Base-by-base conservation (phyloP, 1,140 invertebrate species). In the Cotesia chilonis region DNA sequence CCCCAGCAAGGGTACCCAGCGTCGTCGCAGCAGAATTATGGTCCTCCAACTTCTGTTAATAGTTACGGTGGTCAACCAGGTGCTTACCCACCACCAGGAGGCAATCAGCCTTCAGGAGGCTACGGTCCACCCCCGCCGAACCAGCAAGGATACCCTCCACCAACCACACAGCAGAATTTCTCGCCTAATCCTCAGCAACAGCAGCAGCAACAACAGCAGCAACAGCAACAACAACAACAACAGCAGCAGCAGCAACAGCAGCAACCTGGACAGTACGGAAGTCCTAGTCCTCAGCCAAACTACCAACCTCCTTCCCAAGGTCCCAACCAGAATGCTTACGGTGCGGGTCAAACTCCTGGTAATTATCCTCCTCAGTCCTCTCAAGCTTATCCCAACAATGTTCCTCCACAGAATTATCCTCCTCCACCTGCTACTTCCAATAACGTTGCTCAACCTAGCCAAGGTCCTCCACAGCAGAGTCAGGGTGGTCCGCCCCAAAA, bases 91-190 rank as follows among this genome's bases (percentile, higher is more conserved):
- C 83, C 83, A 36, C 84, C 84, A 14, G 81, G 79, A 47, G 72
- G 78, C 0, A 79, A 79, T 74, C 85, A 87, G 51, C 82, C 84
- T 5, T 81, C 85, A 20, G 74, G 82, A 7, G 84, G 81, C 47
- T 87, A 87, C 60, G 85, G 85, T 20, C 85, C 85, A n/a, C 82
- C 87, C 5, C 85, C 86, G 20, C 83, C 85, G 17, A 84, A 79
- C 77, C 86, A 86, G 66, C 85, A 86, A 76, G 81, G 81, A 0
- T 84, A 88, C 76, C 85, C 85, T 4, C 82, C 83, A 36, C 75
- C 86, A 6, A 84, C 83, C 59, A 77, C 83, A 1, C 84, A 86
- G 68, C 83, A 84, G 55, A 86, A 83, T 52, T 86, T 85, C 38
- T 80, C 82, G 51, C 78, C 80, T n/a, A 76, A 79, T 51, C 79